Evolutionary conservation across 2,888 invertebrate genomes (phyloP).

Genomic region (Caenorhabditis angaria): DNA sequence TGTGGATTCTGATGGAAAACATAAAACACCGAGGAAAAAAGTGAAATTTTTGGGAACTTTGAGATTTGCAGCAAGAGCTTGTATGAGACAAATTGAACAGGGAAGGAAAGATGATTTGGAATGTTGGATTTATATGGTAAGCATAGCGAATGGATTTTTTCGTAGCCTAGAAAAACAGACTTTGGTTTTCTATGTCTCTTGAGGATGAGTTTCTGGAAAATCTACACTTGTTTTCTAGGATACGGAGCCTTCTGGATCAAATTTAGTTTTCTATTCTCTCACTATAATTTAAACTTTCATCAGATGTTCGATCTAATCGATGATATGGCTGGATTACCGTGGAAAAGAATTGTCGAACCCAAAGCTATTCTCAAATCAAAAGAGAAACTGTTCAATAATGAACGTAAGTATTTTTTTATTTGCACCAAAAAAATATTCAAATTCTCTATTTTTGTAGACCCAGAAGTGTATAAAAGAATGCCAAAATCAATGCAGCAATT

Average conservation of each 20-base stretch:
- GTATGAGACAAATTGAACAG: constrained; percentile 47
- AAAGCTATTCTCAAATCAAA: constrained; percentile 16
- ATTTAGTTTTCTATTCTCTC: no score
- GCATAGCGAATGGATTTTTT: no score
- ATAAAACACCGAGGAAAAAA: constrained; percentile 38
- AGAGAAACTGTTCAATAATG: constrained; percentile 11
- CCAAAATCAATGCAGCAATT: constrained; percentile 13
- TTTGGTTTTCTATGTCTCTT: no score
- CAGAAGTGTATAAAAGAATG: constrained; percentile 16
- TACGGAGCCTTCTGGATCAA: no score
- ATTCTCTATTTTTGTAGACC: no score
- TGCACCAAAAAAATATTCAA: no score
- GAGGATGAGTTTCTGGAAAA: no score
- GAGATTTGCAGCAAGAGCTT: constrained; percentile 45
- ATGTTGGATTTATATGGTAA: constrained; percentile 50
- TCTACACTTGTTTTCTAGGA: no score
- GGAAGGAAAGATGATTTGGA: constrained; percentile 54
- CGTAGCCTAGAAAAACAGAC: no score
- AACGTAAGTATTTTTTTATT: constrained; percentile 10
- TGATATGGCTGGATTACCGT: constrained; percentile 42
- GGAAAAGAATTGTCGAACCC: constrained; percentile 26
- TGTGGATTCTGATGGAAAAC: constrained; percentile 29
- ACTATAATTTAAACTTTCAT: constrained; percentile 1
- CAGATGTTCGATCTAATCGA: constrained; percentile 49
- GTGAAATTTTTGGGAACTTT: constrained; percentile 54